phyloP scores from a whole-genome alignment of 1,140 invertebrate species.

The Heterodera schachtii region DNA sequence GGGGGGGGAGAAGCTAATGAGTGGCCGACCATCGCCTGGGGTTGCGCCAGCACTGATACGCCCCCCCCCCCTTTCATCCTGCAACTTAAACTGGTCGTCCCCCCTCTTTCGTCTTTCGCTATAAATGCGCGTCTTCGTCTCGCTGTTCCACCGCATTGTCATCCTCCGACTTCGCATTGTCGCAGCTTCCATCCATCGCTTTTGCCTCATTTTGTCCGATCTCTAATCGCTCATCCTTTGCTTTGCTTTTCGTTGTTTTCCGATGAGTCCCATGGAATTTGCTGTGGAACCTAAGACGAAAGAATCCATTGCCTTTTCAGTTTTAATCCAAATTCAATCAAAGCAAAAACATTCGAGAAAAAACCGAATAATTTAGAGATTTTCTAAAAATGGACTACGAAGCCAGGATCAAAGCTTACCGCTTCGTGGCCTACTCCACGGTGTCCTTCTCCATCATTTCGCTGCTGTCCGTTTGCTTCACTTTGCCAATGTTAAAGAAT shows the following conservation, averaged over 20 bases:
- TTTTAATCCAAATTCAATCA: not conserved
- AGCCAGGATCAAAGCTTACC: slow-evolving; percentile 54
- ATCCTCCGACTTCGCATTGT: not conserved
- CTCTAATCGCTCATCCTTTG: not conserved
- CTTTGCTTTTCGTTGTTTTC: not conserved
- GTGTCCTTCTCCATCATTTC: slow-evolving; percentile 54
- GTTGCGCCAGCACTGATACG: not conserved
- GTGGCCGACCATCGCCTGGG: not conserved
- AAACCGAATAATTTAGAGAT: not conserved
- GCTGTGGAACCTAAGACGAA: not conserved
- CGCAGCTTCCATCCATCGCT: not conserved
- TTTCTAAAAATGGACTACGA: slow-evolving; percentile 42
- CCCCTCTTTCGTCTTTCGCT: not conserved
- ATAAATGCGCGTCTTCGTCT: slow-evolving; percentile 10
- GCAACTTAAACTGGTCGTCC: slow-evolving; percentile 15
- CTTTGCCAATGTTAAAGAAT: slow-evolving; percentile 61
- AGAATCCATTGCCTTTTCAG: not conserved
- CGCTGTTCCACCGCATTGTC: slow-evolving; percentile 15
- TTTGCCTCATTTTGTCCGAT: not conserved
- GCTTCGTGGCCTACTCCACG: slow-evolving; percentile 54
- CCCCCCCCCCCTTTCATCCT: not conserved
- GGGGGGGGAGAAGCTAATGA: not conserved
- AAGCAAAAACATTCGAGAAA: not conserved
- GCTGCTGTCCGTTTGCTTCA: slow-evolving; percentile 55
- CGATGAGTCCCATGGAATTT: not conserved